Evolutionary conservation across 2,888 invertebrate genomes (phyloP).

Genomic region (Cheilosia variabilis): DNA sequence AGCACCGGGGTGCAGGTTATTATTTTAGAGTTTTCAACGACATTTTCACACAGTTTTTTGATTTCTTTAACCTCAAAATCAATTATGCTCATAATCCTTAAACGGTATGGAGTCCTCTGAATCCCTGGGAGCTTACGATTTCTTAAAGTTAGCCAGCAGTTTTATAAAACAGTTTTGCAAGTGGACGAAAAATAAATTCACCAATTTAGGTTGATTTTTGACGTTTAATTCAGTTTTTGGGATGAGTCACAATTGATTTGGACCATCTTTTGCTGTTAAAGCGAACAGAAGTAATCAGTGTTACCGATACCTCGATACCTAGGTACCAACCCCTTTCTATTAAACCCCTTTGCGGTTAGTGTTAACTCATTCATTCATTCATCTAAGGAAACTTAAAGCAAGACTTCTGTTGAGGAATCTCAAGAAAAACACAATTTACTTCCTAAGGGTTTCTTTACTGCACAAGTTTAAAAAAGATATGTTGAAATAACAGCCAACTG

Average conservation of each 20-base stretch:
- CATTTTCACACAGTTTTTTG: slow-evolving; percentile 86
- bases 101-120: slow-evolving; percentile 12
- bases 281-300: background rate
- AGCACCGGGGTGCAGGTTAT: slow-evolving; percentile 87
- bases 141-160: slow-evolving; percentile 13
- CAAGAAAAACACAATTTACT: too few species aligned
- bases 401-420: too few species aligned
- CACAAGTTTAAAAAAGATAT: too few species aligned
- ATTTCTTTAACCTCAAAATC: slow-evolving; percentile 88
- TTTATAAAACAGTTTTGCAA: slow-evolving; percentile 1
- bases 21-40: slow-evolving; percentile 86
- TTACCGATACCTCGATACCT: too few species aligned
- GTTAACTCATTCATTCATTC: too few species aligned
- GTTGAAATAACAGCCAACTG: too few species aligned
- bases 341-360: too few species aligned
- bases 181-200: slow-evolving; percentile 12
- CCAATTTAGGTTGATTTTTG: slow-evolving; percentile 1
- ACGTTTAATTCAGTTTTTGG: background rate
- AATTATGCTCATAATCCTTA: slow-evolving; percentile 86
- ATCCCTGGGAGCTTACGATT: slow-evolving; percentile 30
- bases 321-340: too few species aligned
- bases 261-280: background rate
- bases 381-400: too few species aligned
- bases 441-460: too few species aligned
- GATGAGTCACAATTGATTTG: background rate